Base-by-base conservation (phyloP, 2,888 invertebrate species). In the Eupelmus urozonus region DNA sequence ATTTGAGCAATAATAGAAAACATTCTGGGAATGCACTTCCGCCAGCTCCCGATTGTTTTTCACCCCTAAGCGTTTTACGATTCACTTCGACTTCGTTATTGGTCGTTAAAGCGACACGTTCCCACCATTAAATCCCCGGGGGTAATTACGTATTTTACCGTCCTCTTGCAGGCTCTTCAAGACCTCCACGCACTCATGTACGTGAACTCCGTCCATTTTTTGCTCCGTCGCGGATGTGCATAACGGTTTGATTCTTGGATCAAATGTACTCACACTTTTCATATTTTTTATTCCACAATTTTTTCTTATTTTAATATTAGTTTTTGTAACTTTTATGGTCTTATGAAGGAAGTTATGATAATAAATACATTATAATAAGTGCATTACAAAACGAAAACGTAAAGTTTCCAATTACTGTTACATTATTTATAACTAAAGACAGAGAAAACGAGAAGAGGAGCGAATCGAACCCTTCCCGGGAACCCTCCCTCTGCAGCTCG, bases 61-160 rank as follows among this genome's bases (percentile, higher is more conserved):
- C 66, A 59, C 66, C 25, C n/a, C 74, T 66, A 60, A 75, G 75
- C 51, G 27, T 76, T 76, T 76, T 69, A 76, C 76, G 76, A 76
- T 76, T 76, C 71, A 71, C 71, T 76, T 76, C 53, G 65, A 76
- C 71, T 76, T 70, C 57, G 65, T 76, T 59, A 71, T 70, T 70
- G 71, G 65, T 63, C 76, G 63, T 65, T 76, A 76, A 76, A 76
- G 57, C 65, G 76, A 76, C 76, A 71, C 70, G 76, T 66, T 65
- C 40, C 57, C 49, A 70, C 34, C 63, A 63, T 71, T 65, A 71
- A 76, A 70, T 76, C 40, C 71, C 11, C 65, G 57, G 34, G n/a
- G 55, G 63, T 71, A 76, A 76, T 76, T 76, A 76, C 76, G 69
- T 62, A 74, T 66, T 69, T 76, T 76, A 76, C 45, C 53, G 75